These are phyloP conservation scores for Platyrinchus mystaceus DNA, from an alignment of 2,797 vertebrate genomes.

Conservation along the genomic window DNA sequence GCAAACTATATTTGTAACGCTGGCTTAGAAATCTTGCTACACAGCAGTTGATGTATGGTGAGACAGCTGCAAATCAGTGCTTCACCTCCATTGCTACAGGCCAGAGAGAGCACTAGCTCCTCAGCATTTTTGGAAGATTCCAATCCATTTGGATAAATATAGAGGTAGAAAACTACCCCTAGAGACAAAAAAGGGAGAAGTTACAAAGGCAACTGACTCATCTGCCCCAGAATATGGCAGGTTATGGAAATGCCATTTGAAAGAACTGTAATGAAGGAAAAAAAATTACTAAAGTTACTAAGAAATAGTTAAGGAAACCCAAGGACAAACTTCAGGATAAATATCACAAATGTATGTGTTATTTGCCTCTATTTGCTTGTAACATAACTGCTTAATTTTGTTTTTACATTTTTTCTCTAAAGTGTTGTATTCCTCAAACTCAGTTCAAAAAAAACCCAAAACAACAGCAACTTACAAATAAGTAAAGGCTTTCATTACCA, in stretches of 20 bases:
- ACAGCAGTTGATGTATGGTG: neutral
- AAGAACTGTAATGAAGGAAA: neutral
- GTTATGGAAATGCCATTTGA: neutral
- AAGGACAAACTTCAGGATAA: neutral
- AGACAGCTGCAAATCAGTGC: neutral
- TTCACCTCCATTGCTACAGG: neutral
- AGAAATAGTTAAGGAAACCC: neutral
- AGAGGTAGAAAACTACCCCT: neutral
- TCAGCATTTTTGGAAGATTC: neutral
- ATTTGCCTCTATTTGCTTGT: neutral
- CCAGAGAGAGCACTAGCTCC: neutral
- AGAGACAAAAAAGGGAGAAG: neutral
- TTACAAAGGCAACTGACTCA: neutral
- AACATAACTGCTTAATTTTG: neutral
- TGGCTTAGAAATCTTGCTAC: neutral
- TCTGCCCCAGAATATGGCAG: neutral
- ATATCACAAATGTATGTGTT: neutral
- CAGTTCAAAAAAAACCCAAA: neutral
- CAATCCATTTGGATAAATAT: neutral
- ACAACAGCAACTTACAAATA: neutral
- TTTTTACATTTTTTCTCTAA: neutral
- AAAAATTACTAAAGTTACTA: neutral
- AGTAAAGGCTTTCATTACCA: constrained; percentile 26
- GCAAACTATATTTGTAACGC: neutral
- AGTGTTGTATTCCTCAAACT: neutral